phyloP scores from a whole-genome alignment of 2,888 invertebrate genomes.

The Zaprionus lineosus region DNA sequence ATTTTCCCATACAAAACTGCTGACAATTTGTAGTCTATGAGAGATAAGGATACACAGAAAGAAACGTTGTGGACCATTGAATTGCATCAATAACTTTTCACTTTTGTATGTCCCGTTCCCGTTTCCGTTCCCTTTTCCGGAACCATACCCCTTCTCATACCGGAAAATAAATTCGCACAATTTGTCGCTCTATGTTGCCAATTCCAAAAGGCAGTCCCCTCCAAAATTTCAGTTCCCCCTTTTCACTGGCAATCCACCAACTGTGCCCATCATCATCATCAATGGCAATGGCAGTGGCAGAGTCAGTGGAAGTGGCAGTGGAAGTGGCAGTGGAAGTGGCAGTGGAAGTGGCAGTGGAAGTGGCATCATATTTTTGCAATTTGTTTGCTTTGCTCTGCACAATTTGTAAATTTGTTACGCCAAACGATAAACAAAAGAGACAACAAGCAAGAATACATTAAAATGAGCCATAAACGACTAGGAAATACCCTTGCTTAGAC shows the following conservation, averaged over 20 bases:
- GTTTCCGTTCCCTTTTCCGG: too few species aligned
- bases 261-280: slow-evolving; percentile 35
- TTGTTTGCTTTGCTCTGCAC: slow-evolving; percentile 60
- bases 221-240: slow-evolving; percentile 4
- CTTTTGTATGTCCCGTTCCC: not conserved
- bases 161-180: slow-evolving; percentile 38
- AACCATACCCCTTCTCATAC: too few species aligned
- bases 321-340: slow-evolving; percentile 45
- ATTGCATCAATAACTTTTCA: slow-evolving; percentile 43
- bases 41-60: too few species aligned
- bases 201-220: slow-evolving; percentile 29
- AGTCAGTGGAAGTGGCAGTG: slow-evolving; percentile 23
- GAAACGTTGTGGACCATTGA: slow-evolving; percentile 42
- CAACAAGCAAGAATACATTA: slow-evolving; percentile 2
- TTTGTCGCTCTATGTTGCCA: slow-evolving; percentile 32
- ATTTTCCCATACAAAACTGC: too few species aligned
- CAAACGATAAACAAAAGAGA: slow-evolving; percentile 47
- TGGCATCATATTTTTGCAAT: slow-evolving; percentile 70
- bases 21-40: too few species aligned
- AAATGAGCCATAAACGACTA: not conserved
- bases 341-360: slow-evolving; percentile 11
- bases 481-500: too few species aligned
- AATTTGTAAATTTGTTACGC: slow-evolving; percentile 72
- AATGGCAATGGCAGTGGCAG: slow-evolving; percentile 1
- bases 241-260: slow-evolving; percentile 5